Conservation (phyloP, 1,140 invertebrate genomes). For the Eurosta solidaginis region DNA sequence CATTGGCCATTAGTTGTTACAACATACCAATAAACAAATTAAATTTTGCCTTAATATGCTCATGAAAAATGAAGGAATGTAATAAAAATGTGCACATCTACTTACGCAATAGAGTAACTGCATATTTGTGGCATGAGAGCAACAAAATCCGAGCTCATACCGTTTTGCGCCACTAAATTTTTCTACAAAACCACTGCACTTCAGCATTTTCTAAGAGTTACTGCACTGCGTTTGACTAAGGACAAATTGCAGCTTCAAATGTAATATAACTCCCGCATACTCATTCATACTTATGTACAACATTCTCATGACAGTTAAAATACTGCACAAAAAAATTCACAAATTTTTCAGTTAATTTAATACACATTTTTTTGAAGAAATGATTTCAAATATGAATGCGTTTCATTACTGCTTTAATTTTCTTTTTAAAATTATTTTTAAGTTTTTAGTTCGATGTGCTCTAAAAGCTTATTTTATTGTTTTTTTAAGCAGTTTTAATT, state of each 20-base stretch:
- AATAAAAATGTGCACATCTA: background rate
- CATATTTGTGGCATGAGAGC: background rate
- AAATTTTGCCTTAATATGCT: constrained; percentile 14
- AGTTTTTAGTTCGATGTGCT: too few species aligned
- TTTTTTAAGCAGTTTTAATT: too few species aligned
- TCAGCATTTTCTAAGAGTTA: background rate
- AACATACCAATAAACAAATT: constrained; percentile 1
- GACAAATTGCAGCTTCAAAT: background rate
- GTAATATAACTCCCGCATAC: background rate
- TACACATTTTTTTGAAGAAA: too few species aligned
- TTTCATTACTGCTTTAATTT: too few species aligned
- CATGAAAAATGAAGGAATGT: background rate
- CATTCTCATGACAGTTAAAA: background rate
- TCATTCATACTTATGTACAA: background rate
- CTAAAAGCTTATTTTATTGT: too few species aligned
- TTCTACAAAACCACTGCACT: too few species aligned
- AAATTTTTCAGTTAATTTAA: too few species aligned
- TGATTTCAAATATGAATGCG: too few species aligned
- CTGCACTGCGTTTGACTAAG: background rate
- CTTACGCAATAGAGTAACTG: background rate
- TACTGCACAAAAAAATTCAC: too few species aligned
- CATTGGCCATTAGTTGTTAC: background rate
- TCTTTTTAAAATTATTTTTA: too few species aligned
- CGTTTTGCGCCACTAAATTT: too few species aligned
- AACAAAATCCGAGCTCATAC: background rate